Evolutionary conservation across 1,140 invertebrate genomes (phyloP).

Genomic region (Ridgeia piscesae): DNA sequence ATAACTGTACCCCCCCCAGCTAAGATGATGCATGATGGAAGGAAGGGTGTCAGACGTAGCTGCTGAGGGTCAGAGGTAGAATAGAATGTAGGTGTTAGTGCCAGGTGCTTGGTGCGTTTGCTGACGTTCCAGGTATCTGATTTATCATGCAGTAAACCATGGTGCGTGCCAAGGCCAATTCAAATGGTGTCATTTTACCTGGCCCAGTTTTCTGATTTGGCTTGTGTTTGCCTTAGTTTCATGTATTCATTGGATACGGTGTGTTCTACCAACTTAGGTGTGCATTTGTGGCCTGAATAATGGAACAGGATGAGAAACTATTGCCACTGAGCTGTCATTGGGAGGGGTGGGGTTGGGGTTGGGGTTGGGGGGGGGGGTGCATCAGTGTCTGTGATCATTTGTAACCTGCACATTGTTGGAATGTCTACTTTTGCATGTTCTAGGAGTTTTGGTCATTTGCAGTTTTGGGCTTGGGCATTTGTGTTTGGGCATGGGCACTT

Average conservation of each 20-base stretch:
- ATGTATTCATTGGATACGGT: background rate
- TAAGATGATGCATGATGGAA: background rate
- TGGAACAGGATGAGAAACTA: background rate
- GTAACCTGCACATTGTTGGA: background rate
- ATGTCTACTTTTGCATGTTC: background rate
- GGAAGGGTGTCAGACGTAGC: background rate
- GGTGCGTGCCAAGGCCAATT: background rate
- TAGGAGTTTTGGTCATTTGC: background rate
- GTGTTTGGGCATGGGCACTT: background rate
- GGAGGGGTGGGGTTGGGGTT: background rate
- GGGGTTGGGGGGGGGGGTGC: background rate
- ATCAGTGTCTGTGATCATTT: background rate
- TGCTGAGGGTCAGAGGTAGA: background rate
- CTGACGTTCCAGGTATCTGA: background rate
- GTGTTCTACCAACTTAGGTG: background rate
- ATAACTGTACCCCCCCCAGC: background rate
- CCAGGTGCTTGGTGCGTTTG: background rate
- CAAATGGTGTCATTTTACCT: background rate
- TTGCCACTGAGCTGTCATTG: background rate
- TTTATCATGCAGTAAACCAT: background rate
- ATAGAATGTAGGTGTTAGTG: background rate
- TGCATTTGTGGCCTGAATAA: background rate
- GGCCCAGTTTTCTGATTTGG: background rate
- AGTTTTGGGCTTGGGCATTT: background rate
- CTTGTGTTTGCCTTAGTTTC: too few species aligned